Evolutionary conservation across 2,113 vertebrate genomes (phyloP).

Genomic region (Oreocharis arfaki): DNA sequence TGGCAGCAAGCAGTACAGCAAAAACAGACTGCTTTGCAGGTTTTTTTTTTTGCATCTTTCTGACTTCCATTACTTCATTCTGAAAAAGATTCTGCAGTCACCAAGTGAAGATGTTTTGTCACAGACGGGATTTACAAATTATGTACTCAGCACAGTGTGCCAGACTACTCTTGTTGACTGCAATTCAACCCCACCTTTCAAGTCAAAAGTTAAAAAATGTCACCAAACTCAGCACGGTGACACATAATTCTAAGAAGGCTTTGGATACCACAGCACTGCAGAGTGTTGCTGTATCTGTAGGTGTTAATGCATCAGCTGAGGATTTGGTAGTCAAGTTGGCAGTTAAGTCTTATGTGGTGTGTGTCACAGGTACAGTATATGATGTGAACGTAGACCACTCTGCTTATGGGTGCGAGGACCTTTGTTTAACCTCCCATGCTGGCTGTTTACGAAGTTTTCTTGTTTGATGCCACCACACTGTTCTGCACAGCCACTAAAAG

Average conservation of each 20-base stretch:
- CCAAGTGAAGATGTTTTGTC: background rate
- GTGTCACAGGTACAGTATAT: background rate
- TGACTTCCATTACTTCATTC: background rate
- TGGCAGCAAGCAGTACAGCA: background rate
- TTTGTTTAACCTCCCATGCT: background rate
- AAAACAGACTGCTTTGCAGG: background rate
- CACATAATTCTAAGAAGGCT: background rate
- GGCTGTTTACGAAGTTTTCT: background rate
- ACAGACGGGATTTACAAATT: background rate
- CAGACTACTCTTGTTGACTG: background rate
- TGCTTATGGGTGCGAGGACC: accelerated
- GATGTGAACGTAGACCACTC: no score
- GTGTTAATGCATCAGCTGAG: background rate
- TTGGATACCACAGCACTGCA: background rate
- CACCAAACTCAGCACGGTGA: background rate
- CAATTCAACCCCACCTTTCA: background rate
- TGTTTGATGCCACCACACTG: background rate
- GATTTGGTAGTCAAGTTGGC: background rate
- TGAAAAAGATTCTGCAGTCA: background rate
- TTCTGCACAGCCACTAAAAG: background rate
- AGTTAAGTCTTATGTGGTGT: accelerated
- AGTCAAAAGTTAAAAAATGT: background rate
- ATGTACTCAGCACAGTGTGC: background rate
- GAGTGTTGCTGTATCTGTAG: background rate
- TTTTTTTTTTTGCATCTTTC: background rate